These are phyloP conservation scores for Xiphophorus hellerii DNA, from an alignment of 2,113 vertebrate genomes.

Conservation along the genomic window DNA sequence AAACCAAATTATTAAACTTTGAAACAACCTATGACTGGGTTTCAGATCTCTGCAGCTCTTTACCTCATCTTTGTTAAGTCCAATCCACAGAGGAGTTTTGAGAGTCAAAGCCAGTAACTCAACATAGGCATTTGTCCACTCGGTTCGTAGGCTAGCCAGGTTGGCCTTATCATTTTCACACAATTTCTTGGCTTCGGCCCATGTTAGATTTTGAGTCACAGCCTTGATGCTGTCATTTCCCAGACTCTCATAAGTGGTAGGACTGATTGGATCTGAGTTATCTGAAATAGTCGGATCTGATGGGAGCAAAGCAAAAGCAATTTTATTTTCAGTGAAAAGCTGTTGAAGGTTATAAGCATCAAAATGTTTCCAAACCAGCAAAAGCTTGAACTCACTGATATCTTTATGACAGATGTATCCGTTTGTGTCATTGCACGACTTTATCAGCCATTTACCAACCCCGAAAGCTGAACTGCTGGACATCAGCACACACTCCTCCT, in stretches of 20 bases:
- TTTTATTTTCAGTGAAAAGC: not conserved
- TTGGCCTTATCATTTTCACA: slow-evolving; percentile 76
- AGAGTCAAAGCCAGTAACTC: slow-evolving; percentile 80
- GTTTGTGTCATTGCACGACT: slow-evolving; percentile 80
- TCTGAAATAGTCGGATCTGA: slow-evolving; percentile 75
- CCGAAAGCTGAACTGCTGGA: slow-evolving; percentile 59
- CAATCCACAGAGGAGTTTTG: slow-evolving; percentile 88
- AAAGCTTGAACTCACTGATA: slow-evolving; percentile 75
- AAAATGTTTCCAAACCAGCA: not conserved
- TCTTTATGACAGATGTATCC: slow-evolving; percentile 85
- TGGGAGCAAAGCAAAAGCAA: slow-evolving; percentile 1
- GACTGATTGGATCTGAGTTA: slow-evolving; percentile 53
- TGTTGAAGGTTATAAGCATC: not conserved
- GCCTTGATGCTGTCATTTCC: slow-evolving; percentile 85
- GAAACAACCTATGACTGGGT: not conserved
- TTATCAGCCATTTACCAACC: slow-evolving; percentile 84
- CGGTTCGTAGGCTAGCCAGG: slow-evolving; percentile 84
- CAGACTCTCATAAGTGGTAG: slow-evolving; percentile 66
- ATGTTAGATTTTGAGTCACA: slow-evolving; percentile 80
- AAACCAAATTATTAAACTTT: not conserved
- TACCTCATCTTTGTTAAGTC: slow-evolving; percentile 90
- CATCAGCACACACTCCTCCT: slow-evolving; percentile 86
- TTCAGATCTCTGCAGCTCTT: not conserved
- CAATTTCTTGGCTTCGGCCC: slow-evolving; percentile 80
- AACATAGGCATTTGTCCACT: slow-evolving; percentile 80